Conservation (phyloP, 2,888 invertebrate species). For the Drosophila glabriapex region DNA sequence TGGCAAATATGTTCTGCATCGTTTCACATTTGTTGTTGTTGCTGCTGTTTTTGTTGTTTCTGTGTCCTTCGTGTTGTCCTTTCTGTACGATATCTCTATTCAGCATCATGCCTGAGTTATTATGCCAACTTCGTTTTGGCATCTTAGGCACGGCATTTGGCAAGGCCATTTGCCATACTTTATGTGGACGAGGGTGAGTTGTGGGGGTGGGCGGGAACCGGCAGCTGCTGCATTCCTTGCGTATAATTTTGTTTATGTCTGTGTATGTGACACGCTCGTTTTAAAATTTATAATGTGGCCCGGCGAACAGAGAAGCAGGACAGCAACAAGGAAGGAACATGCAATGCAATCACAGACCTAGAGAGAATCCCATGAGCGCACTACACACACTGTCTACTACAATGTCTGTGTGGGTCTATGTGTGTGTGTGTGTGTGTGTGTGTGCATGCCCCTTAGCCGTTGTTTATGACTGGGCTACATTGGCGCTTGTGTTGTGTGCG, state of each 20-base stretch:
- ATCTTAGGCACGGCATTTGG: slow-evolving; percentile 77
- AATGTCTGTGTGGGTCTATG: slow-evolving; percentile 9
- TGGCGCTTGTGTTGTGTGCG: slow-evolving; percentile 68
- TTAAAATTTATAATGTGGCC: slow-evolving; percentile 78
- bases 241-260: slow-evolving; percentile 70
- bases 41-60: slow-evolving; percentile 10
- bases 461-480: slow-evolving; percentile 72
- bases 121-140: slow-evolving; percentile 78
- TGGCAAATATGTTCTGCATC: slow-evolving; percentile 47
- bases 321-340: slow-evolving; percentile 57
- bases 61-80: slow-evolving; percentile 23
- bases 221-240: slow-evolving; percentile 35
- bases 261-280: slow-evolving; percentile 72
- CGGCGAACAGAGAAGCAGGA: slow-evolving; percentile 49
- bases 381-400: slow-evolving; percentile 29
- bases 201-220: neutral
- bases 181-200: slow-evolving; percentile 27
- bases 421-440: slow-evolving; percentile 19
- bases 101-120: slow-evolving; percentile 77
- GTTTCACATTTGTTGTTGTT: slow-evolving; percentile 25
- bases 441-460: slow-evolving; percentile 56
- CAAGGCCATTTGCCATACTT: slow-evolving; percentile 78
- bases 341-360: slow-evolving; percentile 79
- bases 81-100: slow-evolving; percentile 61
- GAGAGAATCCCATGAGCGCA: slow-evolving; percentile 70